A percentile compares a stretch with the other conserved stretches of the same genome.
phyloP scores from a whole-genome alignment of 2,113 vertebrate genomes.

The Leuciscus idus region DNA sequence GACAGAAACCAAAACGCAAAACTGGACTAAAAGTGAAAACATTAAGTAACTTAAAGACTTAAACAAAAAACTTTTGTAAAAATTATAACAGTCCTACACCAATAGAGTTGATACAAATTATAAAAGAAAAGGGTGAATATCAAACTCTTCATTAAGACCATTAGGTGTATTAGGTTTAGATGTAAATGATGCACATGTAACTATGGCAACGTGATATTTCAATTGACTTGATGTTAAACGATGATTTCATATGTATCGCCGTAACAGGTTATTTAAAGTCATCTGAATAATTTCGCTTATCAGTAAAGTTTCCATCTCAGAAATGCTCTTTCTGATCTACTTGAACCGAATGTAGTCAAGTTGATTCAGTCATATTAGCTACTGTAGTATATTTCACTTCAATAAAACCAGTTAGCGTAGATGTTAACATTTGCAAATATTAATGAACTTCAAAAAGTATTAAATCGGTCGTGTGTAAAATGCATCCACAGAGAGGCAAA shows the following conservation, averaged over 20 bases:
- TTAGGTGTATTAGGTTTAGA: not conserved
- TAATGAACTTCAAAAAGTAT: not conserved
- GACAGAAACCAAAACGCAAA: no score
- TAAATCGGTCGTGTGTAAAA: not conserved
- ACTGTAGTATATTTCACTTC: not conserved
- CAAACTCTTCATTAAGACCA: no score
- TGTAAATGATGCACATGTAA: not conserved
- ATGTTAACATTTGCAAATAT: not conserved
- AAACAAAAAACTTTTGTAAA: no score
- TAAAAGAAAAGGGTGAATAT: no score
- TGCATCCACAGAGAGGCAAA: not conserved
- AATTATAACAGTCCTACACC: no score
- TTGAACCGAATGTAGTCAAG: not conserved
- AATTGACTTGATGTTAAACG: not conserved
- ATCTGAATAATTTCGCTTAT: not conserved
- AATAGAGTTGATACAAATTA: no score
- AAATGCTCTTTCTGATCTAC: not conserved
- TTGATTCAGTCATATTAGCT: not conserved
- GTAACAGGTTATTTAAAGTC: not conserved
- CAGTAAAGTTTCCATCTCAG: not conserved
- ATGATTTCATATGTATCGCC: not conserved
- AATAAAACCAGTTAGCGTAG: not conserved
- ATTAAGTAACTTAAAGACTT: no score
- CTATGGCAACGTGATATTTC: constrained; percentile 11
- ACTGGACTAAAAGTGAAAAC: no score